Percentiles rank a stretch among this genome's conserved stretches.
phyloP scores from a whole-genome alignment of 1,140 invertebrate genomes.

The Riptortus pedestris region DNA sequence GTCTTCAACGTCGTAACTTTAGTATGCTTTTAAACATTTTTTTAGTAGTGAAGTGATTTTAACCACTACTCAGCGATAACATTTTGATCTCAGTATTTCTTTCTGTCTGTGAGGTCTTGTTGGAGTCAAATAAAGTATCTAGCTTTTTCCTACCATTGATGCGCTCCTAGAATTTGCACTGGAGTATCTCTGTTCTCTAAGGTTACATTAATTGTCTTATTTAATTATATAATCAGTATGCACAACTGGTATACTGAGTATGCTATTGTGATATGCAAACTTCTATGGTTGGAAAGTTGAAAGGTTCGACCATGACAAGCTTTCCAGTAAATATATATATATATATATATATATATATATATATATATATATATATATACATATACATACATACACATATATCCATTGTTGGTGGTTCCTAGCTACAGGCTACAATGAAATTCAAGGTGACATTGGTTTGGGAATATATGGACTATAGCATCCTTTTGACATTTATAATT shows the following conservation, averaged over 20 bases:
- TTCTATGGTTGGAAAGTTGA: neutral
- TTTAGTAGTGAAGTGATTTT: too few relatives aligned
- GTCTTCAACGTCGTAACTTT: too few relatives aligned
- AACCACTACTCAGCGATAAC: too few relatives aligned
- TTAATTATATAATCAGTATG: neutral
- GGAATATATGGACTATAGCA: too few relatives aligned
- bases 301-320: neutral
- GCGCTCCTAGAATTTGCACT: neutral
- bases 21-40: too few relatives aligned
- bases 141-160: too few relatives aligned
- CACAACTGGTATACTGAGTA: neutral
- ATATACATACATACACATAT: neutral
- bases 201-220: neutral
- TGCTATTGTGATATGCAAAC: neutral
- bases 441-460: too few relatives aligned
- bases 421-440: too few relatives aligned
- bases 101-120: too few relatives aligned
- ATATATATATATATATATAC: neutral
- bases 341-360: neutral
- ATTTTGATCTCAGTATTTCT: too few relatives aligned
- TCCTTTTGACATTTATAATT: neutral
- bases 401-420: neutral
- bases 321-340: too few relatives aligned
- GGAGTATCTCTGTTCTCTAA: neutral
- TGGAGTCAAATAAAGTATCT: too few relatives aligned